phyloP scores from a whole-genome alignment of 1,140 invertebrate genomes.

The Dreissena rostriformis region DNA sequence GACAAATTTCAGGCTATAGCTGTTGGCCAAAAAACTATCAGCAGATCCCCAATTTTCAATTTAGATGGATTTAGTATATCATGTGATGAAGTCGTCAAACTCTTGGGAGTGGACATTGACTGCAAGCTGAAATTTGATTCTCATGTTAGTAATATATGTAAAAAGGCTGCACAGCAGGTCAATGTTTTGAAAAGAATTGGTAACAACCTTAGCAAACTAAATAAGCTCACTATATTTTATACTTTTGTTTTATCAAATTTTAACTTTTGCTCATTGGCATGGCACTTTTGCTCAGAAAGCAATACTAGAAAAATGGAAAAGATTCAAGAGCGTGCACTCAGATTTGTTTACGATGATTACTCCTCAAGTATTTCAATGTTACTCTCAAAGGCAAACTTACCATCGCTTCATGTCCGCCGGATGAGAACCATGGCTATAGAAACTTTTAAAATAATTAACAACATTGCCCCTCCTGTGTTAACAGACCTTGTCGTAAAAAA shows the following conservation, averaged over 20 bases:
- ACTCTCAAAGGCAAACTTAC: slow-evolving; percentile 6
- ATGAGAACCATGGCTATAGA: slow-evolving; percentile 21
- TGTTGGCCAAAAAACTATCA: neutral
- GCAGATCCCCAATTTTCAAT: slow-evolving; percentile 3
- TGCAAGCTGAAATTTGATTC: slow-evolving; percentile 44
- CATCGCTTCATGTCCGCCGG: neutral
- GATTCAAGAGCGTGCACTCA: slow-evolving; percentile 27
- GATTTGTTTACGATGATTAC: slow-evolving; percentile 35
- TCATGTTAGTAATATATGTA: slow-evolving; percentile 38
- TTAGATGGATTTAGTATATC: slow-evolving; percentile 5
- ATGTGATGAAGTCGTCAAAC: slow-evolving; percentile 51
- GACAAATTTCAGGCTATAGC: slow-evolving; percentile 45
- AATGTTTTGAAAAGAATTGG: slow-evolving; percentile 44
- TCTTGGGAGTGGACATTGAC: slow-evolving; percentile 48
- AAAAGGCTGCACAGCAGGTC: slow-evolving; percentile 37
- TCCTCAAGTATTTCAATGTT: too few relatives aligned
- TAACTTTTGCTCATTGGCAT: slow-evolving; percentile 34
- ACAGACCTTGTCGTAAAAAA: slow-evolving; percentile 8
- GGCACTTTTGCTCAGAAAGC: neutral
- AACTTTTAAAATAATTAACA: slow-evolving; percentile 31
- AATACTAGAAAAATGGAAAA: slow-evolving; percentile 23
- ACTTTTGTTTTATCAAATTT: slow-evolving; percentile 49
- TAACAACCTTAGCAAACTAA: slow-evolving; percentile 10
- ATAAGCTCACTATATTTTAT: slow-evolving; percentile 38
- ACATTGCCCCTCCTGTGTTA: neutral